A percentile compares a stretch with the other conserved stretches of the same genome.
phyloP scores from a whole-genome alignment of 2,888 invertebrate species.

The Tineola bisselliella region DNA sequence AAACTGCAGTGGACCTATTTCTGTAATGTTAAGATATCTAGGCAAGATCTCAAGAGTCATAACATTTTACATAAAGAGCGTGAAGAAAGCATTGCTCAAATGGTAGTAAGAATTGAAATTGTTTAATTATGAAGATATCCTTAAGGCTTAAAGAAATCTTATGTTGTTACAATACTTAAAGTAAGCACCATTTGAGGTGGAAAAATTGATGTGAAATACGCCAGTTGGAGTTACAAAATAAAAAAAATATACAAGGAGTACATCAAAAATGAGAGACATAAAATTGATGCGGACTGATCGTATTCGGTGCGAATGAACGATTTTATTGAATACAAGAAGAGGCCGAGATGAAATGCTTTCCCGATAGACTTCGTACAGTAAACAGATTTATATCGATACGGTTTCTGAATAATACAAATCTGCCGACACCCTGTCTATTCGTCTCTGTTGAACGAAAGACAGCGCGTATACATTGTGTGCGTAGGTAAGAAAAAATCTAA shows the following conservation, averaged over 20 bases:
- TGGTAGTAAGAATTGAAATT: background rate
- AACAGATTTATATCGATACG: conserved; percentile 13
- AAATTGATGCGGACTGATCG: conserved; percentile 11
- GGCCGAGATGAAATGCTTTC: conserved; percentile 7
- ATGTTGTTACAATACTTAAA: too few species aligned
- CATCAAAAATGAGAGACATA: conserved; percentile 9
- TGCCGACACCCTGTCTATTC: conserved; percentile 4
- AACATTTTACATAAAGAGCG: background rate
- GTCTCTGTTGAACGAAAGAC: conserved; percentile 8
- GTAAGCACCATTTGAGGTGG: too few species aligned
- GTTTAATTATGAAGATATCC: background rate
- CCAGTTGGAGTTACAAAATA: background rate
- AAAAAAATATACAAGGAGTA: background rate
- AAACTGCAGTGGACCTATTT: background rate
- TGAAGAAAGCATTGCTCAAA: background rate
- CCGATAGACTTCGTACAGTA: conserved; percentile 8
- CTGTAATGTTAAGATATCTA: background rate
- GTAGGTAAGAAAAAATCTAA: conserved; percentile 1
- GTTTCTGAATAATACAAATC: conserved; percentile 13
- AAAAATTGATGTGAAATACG: too few species aligned
- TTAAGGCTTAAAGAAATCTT: too few species aligned
- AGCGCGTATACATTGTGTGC: background rate
- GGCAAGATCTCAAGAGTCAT: background rate
- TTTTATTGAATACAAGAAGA: conserved; percentile 7
- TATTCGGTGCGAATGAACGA: conserved; percentile 11